Evolutionary conservation across 2,888 invertebrate species (phyloP), one percentile per base, ranked within the genome.

Genomic region (Pammene fasciana): DNA sequence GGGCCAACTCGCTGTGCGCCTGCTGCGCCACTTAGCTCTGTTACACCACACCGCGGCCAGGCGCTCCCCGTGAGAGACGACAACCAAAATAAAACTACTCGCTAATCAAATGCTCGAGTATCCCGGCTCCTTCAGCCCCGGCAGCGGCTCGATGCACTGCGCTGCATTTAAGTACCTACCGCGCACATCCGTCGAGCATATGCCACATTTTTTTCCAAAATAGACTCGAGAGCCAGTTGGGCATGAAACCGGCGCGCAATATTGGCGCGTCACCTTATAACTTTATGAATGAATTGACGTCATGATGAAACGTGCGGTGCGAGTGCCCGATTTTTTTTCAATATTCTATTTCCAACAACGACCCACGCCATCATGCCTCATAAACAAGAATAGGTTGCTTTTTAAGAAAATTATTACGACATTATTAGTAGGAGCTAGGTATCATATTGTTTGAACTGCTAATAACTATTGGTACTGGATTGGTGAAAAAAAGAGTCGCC

Each of bases 251-350:
- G 70, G 71, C 75, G 74, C 73, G 72, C 77, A 78, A 82, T 72
- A 65, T 78, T 81, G 77, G 79, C 81, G 80, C 81, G 83, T 84
- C 62, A 82, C 79, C 79, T 79, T 81, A 75, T 82, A 80, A 78
- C 77, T 84, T 89, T 84, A 86, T 91, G 90, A 91, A 91, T 92
- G 92, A 82, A 81, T 82, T 87, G 87, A 90, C 89, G 90, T 89
- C 86, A 86, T 78, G 71, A 72, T 73, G 76, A 74, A 80, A 80
- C 80, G 77, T 70, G 72, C 46, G 67, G 77, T 70, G 72, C 46
- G 67, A 48, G 54, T 60, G 65, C 54, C 43, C 50, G 38, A 60
- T 55, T 50, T 59, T 68, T 68, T 65, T 68, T 62, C 68, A 36
- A 45, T 65, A 65, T 46, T 65, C 68, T 65, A 68, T 68, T 68